Base-by-base conservation (phyloP, 2,888 invertebrate genomes). In the Caenorhabditis drosophilae region DNA sequence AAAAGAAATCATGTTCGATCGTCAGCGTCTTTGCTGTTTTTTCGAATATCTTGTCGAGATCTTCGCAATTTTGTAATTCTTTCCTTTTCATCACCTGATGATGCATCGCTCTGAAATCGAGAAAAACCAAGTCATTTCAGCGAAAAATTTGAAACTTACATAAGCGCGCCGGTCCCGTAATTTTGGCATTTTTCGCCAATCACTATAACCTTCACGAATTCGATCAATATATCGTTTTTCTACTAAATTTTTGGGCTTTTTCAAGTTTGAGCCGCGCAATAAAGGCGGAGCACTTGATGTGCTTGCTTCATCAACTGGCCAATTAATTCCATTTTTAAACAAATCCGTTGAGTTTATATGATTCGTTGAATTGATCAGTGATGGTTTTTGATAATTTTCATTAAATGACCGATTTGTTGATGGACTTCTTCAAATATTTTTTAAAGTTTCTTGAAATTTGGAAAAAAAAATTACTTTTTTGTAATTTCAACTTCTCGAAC, bases 291-390 rank as follows among this genome's bases (percentile, higher is more conserved):
- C 67, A 61, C 67, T 67, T 0, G 67, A 67, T 26, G 64, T 67
- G 38, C 73, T 70, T 6, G 67, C 64, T 2, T 59, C 64, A 46
- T 67, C 61, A 22, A 73, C 35, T 6, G 67, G 60, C 67, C 61
- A 70, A 12, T 59, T 40, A 2, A 73, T 53, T 27, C 73, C 73
- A 26, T 51, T 66, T 49, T 35, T 35, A 26, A 57, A 60, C 11
- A 38, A 41, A n/a, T n/a, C n/a, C n/a, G n/a, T n/a, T n/a, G n/a
- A n/a, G n/a, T n/a, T n/a, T n/a, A n/a, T n/a, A n/a, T n/a, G n/a
- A n/a, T n/a, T n/a, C n/a, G n/a, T n/a, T n/a, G n/a, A n/a, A n/a
- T n/a, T n/a, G n/a, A n/a, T n/a, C n/a, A n/a, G n/a, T n/a, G n/a
- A n/a, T n/a, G n/a, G n/a, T n/a, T n/a, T n/a, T n/a, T n/a, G n/a